phyloP scores from a whole-genome alignment of 2,113 vertebrate species.

The Mesoclemmys tuberculata region DNA sequence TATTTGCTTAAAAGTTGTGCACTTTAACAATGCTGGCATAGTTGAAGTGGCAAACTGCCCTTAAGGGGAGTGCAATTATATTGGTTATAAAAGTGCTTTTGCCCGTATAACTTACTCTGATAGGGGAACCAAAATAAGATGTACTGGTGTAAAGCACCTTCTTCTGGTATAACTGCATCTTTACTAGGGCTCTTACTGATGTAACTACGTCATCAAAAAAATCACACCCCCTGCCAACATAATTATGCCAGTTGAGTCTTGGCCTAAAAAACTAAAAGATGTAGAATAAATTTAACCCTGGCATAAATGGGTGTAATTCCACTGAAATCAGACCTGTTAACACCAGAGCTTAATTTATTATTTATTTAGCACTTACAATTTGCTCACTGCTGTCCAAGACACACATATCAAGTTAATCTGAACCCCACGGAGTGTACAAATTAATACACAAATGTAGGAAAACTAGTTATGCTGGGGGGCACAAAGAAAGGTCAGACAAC shows the following conservation, averaged over 20 bases:
- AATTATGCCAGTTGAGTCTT: neutral
- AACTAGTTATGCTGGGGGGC: neutral
- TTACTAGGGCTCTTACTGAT: neutral
- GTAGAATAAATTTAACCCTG: neutral
- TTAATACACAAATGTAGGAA: neutral
- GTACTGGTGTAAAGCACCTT: neutral
- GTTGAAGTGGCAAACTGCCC: neutral
- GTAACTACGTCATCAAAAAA: neutral
- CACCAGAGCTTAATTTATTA: accelerated
- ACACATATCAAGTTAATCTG: neutral
- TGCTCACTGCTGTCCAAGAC: neutral
- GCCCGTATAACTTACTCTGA: neutral
- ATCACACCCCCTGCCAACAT: neutral
- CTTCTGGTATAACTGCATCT: neutral
- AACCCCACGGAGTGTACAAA: accelerated
- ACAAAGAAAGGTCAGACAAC: neutral
- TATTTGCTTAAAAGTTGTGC: neutral
- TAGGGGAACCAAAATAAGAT: neutral
- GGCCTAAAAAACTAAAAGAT: neutral
- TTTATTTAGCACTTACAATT: neutral
- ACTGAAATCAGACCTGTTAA: neutral
- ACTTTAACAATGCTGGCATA: neutral
- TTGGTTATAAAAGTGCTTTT: neutral
- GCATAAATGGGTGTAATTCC: neutral
- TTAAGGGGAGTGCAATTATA: neutral